Percentiles rank a stretch among this genome's conserved stretches.
These are phyloP conservation scores for Microplitis mediator DNA, from an alignment of 1,140 invertebrate species.

Conservation along the genomic window DNA sequence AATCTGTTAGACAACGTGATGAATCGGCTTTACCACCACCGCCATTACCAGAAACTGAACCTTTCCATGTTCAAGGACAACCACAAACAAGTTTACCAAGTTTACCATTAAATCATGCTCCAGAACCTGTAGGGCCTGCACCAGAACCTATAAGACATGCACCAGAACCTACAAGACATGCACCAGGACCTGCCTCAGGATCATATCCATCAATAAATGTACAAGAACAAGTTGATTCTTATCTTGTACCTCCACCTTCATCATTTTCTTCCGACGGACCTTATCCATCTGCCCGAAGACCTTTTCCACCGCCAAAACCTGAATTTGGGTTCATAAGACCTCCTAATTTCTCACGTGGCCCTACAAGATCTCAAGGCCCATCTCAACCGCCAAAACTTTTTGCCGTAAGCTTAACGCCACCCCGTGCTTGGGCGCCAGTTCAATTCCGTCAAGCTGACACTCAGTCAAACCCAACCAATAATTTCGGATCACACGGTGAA, in stretches of 20 bases:
- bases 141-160: slow-evolving; percentile 31
- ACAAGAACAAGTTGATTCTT: slow-evolving; percentile 46
- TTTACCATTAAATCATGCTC: neutral
- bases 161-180: slow-evolving; percentile 27
- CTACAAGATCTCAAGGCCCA: no score
- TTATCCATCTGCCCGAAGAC: slow-evolving; percentile 63
- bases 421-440: no score
- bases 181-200: slow-evolving; percentile 13
- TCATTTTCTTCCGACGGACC: slow-evolving; percentile 59
- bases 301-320: slow-evolving; percentile 50
- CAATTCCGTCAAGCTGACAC: slow-evolving; percentile 42
- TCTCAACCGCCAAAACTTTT: no score
- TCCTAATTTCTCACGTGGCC: no score
- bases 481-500: no score
- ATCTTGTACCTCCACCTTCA: slow-evolving; percentile 61
- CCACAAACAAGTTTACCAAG: slow-evolving; percentile 9
- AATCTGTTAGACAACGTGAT: slow-evolving; percentile 43
- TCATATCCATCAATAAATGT: neutral
- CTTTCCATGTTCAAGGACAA: slow-evolving; percentile 48
- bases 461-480: slow-evolving; percentile 38
- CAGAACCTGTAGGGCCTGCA: neutral
- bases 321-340: no score
- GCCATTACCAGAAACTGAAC: slow-evolving; percentile 51
- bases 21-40: slow-evolving; percentile 59
- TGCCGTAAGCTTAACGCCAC: no score